Evolutionary conservation across 2,888 invertebrate species (phyloP).

Genomic region (Leucoptera coffeella): DNA sequence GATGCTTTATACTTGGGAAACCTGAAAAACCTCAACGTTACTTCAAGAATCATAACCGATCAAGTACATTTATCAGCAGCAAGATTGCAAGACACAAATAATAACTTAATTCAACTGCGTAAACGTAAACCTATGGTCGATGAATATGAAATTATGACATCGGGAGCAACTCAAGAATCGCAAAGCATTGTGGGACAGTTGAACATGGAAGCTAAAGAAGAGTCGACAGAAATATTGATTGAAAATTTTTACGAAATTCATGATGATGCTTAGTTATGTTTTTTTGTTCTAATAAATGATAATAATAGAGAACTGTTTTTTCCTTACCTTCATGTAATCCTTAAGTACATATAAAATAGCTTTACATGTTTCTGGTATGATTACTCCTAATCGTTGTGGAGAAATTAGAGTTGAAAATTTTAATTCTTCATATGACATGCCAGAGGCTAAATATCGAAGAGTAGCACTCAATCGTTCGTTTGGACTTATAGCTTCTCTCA

Average conservation of each 20-base stretch:
- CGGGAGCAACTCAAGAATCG: background rate
- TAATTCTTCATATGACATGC: conserved; percentile 11
- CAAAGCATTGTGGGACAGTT: no score
- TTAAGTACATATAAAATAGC: conserved; percentile 5
- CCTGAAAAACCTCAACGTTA: background rate
- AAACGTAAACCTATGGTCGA: background rate
- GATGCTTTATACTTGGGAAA: conserved; percentile 6
- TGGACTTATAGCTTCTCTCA: conserved; percentile 11
- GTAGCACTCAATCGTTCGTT: conserved; percentile 11
- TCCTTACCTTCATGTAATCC: conserved; percentile 4
- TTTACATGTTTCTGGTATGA: conserved; percentile 6
- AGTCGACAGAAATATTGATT: background rate
- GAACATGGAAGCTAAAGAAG: background rate
- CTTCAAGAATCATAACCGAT: background rate
- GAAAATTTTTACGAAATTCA: background rate
- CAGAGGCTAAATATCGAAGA: conserved; percentile 11
- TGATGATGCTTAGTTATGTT: background rate
- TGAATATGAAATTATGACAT: background rate
- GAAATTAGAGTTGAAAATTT: conserved; percentile 6
- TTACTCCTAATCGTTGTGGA: conserved; percentile 4
- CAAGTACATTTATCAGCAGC: background rate
- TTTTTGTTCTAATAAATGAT: background rate
- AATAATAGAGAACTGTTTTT: conserved; percentile 1
- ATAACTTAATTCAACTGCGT: background rate
- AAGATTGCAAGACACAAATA: background rate